These are phyloP conservation scores for Mohoua ochrocephala DNA, from an alignment of 2,113 vertebrate genomes.

Conservation along the genomic window DNA sequence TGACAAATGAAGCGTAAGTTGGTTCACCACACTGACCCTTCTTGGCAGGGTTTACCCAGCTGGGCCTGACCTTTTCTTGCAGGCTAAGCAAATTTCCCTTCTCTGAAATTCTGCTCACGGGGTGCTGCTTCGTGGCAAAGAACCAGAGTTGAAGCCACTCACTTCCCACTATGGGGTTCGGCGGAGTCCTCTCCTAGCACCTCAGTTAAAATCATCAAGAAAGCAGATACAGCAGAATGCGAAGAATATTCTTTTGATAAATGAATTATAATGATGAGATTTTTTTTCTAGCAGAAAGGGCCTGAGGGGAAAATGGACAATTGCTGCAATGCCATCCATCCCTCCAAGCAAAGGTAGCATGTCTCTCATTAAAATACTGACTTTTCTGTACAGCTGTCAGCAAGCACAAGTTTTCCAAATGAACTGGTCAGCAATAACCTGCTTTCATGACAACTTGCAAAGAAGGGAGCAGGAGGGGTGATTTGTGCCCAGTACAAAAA, in stretches of 20 bases:
- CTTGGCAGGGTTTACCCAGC: neutral
- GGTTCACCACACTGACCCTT: slow-evolving; percentile 27
- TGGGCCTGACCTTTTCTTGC: slow-evolving; percentile 7
- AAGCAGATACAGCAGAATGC: neutral
- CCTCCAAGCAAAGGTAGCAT: neutral
- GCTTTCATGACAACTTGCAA: neutral
- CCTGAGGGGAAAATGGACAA: neutral
- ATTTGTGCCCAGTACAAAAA: neutral
- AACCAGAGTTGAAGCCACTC: neutral
- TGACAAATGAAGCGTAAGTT: slow-evolving; percentile 33
- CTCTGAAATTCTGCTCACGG: neutral
- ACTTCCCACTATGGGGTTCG: neutral
- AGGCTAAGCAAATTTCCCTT: slow-evolving; percentile 26
- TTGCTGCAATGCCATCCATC: neutral
- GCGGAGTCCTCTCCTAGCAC: neutral
- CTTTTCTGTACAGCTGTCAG: neutral
- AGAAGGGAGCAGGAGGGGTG: neutral
- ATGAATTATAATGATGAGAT: neutral
- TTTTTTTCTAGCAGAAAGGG: neutral
- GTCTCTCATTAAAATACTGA: neutral
- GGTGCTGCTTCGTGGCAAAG: neutral
- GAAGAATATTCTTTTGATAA: neutral
- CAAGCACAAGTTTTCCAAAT: neutral
- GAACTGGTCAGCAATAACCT: neutral
- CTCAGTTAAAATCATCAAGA: neutral